These are phyloP conservation scores for Phyto melanocephala DNA, from an alignment of 2,888 invertebrate genomes.

Conservation along the genomic window DNA sequence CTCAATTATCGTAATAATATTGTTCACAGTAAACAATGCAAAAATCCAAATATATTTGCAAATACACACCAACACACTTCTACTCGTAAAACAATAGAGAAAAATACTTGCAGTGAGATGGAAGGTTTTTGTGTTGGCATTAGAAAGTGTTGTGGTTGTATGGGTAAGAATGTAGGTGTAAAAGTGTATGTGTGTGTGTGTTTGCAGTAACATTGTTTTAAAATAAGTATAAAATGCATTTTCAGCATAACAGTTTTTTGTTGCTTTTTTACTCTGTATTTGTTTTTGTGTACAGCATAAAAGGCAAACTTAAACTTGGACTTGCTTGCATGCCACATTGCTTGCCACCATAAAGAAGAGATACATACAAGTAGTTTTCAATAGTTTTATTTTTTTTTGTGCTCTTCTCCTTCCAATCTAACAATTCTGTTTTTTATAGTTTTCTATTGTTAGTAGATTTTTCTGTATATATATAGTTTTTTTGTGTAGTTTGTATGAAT, in stretches of 20 bases:
- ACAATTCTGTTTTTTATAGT: neutral
- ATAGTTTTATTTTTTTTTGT: constrained; percentile 25
- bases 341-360: constrained; percentile 15
- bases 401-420: neutral
- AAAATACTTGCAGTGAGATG: constrained; percentile 12
- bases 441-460: constrained; percentile 17
- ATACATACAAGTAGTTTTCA: constrained; percentile 54
- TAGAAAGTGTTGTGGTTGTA: neutral
- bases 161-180: neutral
- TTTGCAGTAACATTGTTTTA: constrained; percentile 45
- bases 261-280: neutral
- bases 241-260: constrained; percentile 50
- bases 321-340: constrained; percentile 26
- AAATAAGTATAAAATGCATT: constrained; percentile 52
- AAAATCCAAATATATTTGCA: constrained; percentile 11
- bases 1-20: constrained; percentile 63
- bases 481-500: constrained; percentile 18
- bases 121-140: constrained; percentile 17
- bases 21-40: constrained; percentile 53
- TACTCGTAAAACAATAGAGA: constrained; percentile 25
- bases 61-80: neutral
- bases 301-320: constrained; percentile 64
- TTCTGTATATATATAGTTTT: neutral
- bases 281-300: neutral
- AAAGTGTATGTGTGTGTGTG: neutral